Percentiles rank a stretch among this genome's conserved stretches.
phyloP scores from a whole-genome alignment of 2,888 invertebrate species.

The Rugalucina vietnamica region DNA sequence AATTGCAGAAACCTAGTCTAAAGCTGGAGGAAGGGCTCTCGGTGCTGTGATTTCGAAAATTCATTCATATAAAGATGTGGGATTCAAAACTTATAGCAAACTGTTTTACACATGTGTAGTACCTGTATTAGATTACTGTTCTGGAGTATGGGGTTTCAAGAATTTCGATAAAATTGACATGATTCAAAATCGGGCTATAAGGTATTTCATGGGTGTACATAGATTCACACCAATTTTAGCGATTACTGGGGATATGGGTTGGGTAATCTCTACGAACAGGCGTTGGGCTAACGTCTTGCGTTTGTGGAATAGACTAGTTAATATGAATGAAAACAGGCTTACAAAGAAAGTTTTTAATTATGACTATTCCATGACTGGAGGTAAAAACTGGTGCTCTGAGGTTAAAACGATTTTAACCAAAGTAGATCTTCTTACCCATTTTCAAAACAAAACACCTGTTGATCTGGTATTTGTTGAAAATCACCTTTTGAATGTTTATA shows the following conservation, averaged over 20 bases:
- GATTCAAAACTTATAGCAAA: constrained; percentile 11
- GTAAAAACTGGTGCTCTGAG: constrained; percentile 7
- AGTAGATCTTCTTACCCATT: neutral
- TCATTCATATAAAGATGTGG: neutral
- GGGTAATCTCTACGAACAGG: neutral
- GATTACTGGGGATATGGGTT: constrained; percentile 31
- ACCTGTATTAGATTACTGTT: constrained; percentile 25
- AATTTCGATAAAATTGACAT: constrained; percentile 24
- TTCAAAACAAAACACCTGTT: neutral
- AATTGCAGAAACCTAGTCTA: neutral
- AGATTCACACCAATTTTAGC: constrained; percentile 30
- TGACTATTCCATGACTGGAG: constrained; percentile 20
- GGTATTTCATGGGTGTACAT: constrained; percentile 46
- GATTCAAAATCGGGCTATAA: constrained; percentile 39
- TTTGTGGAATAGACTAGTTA: neutral
- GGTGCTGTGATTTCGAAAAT: constrained; percentile 22
- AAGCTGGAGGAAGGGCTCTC: neutral
- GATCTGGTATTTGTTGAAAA: neutral
- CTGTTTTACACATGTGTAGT: constrained; percentile 9
- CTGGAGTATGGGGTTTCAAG: constrained; percentile 10
- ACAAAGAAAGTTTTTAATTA: constrained; percentile 17
- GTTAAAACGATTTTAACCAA: neutral
- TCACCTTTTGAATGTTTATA: neutral
- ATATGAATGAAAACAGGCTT: neutral
- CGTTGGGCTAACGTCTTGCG: neutral